These are phyloP conservation scores for Pelagia noctiluca DNA, from an alignment of 30 jellyfish, hydroid and myxozoan species.

Conservation along the genomic window DNA sequence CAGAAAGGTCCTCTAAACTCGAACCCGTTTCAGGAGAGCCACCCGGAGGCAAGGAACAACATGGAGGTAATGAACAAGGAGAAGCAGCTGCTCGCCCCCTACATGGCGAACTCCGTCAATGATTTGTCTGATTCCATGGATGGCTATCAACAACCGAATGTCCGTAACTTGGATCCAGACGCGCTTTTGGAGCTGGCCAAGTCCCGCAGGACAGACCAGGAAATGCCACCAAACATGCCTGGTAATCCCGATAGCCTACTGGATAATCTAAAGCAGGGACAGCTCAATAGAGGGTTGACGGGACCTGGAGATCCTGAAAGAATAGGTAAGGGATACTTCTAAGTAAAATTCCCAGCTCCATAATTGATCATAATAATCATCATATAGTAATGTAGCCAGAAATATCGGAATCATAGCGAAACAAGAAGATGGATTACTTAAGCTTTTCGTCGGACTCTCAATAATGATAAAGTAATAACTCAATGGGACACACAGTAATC, in stretches of 20 bases:
- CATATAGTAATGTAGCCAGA: no score
- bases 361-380: no score
- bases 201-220: constrained; percentile 67
- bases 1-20: constrained; percentile 45
- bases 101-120: constrained; percentile 74
- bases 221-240: constrained; percentile 57
- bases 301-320: constrained; percentile 97
- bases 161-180: constrained; percentile 76
- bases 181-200: constrained; percentile 86
- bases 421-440: not conserved
- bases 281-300: constrained; percentile 65
- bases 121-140: constrained; percentile 95
- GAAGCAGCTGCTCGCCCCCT: constrained; percentile 54
- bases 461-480: no score
- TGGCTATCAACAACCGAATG: constrained; percentile 32
- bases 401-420: no score
- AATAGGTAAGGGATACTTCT: constrained; percentile 56
- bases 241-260: constrained; percentile 84
- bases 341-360: no score
- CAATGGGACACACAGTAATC: no score
- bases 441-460: no score
- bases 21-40: constrained; percentile 76
- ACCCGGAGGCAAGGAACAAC: constrained; percentile 47
- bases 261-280: constrained; percentile 81
- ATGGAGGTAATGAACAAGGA: constrained; percentile 70